Percentiles rank a stretch among this genome's conserved stretches.
phyloP scores from a whole-genome alignment of 2,888 invertebrate genomes.

The Caenorhabditis plicata region DNA sequence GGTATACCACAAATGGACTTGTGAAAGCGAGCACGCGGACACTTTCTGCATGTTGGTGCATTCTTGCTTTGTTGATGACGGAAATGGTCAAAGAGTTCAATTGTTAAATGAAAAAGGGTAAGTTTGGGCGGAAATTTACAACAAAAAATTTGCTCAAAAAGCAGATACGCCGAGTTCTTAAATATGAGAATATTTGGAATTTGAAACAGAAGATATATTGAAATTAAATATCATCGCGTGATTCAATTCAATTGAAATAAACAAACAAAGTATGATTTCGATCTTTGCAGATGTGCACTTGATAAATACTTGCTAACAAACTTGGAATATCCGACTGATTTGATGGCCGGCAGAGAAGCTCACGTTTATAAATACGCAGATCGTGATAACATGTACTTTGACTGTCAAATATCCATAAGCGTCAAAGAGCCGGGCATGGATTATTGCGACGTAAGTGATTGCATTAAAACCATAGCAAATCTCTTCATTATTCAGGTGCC shows the following conservation, averaged over 20 bases:
- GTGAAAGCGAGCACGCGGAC: conserved; percentile 57
- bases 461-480: too few relatives aligned
- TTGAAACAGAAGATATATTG: too few relatives aligned
- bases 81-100: conserved; percentile 60
- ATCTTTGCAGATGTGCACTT: conserved; percentile 60
- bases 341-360: conserved; percentile 61
- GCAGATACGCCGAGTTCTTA: not conserved
- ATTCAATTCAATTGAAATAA: not conserved
- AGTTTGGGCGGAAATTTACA: not conserved
- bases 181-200: too few relatives aligned
- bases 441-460: conserved; percentile 54
- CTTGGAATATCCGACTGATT: conserved; percentile 60
- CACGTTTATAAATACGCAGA: conserved; percentile 65
- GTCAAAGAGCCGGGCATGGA: conserved; percentile 61
- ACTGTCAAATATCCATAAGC: conserved; percentile 61
- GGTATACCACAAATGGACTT: conserved; percentile 65
- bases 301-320: conserved; percentile 63
- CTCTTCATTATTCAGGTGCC: conserved; percentile 42
- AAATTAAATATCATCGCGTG: too few relatives aligned
- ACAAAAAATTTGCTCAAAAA: not conserved
- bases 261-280: not conserved
- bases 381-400: conserved; percentile 61
- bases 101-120: conserved; percentile 61
- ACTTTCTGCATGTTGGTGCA: conserved; percentile 64
- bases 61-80: conserved; percentile 63